Base-by-base conservation (phyloP, 2,113 vertebrate genomes). In the Picathartes gymnocephalus region DNA sequence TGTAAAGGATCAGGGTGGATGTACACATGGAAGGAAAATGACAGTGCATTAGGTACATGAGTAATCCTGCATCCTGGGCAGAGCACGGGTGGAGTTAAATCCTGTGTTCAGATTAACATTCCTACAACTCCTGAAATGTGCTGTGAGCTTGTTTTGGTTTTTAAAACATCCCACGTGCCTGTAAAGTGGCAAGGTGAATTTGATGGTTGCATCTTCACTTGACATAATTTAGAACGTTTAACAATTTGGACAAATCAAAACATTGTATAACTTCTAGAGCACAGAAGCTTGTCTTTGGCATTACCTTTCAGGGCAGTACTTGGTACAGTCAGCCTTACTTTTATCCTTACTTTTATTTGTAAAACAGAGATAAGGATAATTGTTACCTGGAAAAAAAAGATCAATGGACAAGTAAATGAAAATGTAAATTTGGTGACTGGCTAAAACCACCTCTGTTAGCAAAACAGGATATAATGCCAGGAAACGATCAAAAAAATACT, bases 81-180 rank as follows among this genome's bases (percentile, higher is more conserved):
- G 54, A 81, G 70, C 57, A n/a, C 0, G 40, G 92, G 86, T 85
- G 86, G 85, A 76, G 57, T 69, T 57, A 66, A 93, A 88, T 92
- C 77, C 90, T 25, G 65, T 19, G 47, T 61, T 51, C 81, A 39
- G 60, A 84, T 91, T 93, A 94, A 90, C 81, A 86, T 94, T 95
- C 84, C 89, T 83, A 44, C 44, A 35, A 2, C 64, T 89, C 76
- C 51, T 77, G 37, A 69, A 90, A 81, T 4, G 1, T 81, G 28
- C 53, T 45, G 2, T 31, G 60, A 69, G 44, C 61, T 87, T 80
- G 31, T 51, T 66, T 61, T 31, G 50, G 30, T 80, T 92, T 69
- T 54, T 66, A 15, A 68, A 80, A 50, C 6, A 2, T 40, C 21
- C 74, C 33, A 42, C 13, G 3, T 3, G 4, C 51, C 35, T 60